These are phyloP conservation scores for Scrobipalpa costella DNA, from an alignment of 2,888 invertebrate species.

Conservation along the genomic window DNA sequence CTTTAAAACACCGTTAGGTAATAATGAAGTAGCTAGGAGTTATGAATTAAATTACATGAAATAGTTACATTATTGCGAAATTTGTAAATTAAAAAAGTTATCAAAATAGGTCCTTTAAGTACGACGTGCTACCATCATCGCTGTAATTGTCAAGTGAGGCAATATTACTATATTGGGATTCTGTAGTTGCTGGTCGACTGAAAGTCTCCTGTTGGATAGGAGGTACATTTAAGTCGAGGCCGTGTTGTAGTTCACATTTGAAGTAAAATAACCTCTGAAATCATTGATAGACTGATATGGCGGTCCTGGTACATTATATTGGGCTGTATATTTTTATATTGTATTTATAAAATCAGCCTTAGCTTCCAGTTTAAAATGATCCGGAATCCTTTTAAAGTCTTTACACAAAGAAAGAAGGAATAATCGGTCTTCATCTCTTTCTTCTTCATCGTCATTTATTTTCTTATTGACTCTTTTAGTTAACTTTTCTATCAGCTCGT, in stretches of 20 bases:
- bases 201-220: conserved; percentile 31
- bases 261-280: conserved; percentile 30
- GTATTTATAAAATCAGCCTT: conserved; percentile 27
- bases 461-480: conserved; percentile 17
- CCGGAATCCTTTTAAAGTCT: conserved; percentile 23
- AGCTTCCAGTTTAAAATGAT: conserved; percentile 20
- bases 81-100: conserved; percentile 28
- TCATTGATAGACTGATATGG: conserved; percentile 27
- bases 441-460: conserved; percentile 26
- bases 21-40: conserved; percentile 25
- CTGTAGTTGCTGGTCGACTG: conserved; percentile 28
- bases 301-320: conserved; percentile 28
- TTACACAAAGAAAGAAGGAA: conserved; percentile 22
- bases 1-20: conserved; percentile 26
- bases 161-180: conserved; percentile 31
- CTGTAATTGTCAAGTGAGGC: conserved; percentile 31
- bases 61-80: conserved; percentile 28
- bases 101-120: conserved; percentile 27
- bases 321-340: conserved; percentile 28
- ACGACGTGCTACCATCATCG: conserved; percentile 24
- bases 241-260: conserved; percentile 28
- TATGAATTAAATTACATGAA: conserved; percentile 29
- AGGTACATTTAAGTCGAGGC: conserved; percentile 31
- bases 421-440: conserved; percentile 23
- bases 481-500: conserved; percentile 23